A percentile compares a stretch with the other conserved stretches of the same genome.
Evolutionary conservation across 2,113 vertebrate genomes (phyloP).

Genomic region (Indicator indicator): DNA sequence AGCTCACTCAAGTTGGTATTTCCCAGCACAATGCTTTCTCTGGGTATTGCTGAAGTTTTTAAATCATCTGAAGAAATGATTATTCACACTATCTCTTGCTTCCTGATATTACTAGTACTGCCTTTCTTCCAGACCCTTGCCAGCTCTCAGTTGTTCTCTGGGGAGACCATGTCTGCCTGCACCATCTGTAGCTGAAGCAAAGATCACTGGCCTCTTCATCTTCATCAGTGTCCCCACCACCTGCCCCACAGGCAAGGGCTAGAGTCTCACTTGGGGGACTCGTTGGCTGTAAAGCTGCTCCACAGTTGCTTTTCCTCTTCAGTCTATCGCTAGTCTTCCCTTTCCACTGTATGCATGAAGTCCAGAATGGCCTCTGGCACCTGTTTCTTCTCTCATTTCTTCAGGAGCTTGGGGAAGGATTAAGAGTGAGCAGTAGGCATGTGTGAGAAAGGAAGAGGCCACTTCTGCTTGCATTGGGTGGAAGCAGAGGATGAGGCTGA

Average conservation of each 20-base stretch:
- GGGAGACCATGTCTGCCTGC: accelerated
- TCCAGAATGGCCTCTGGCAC: background rate
- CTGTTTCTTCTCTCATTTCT: background rate
- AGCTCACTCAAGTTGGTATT: background rate
- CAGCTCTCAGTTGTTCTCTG: background rate
- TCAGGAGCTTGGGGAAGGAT: background rate
- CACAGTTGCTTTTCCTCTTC: background rate
- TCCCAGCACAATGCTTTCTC: background rate
- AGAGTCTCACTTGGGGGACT: background rate
- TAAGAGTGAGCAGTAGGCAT: background rate
- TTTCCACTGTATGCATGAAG: background rate
- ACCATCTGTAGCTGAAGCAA: background rate
- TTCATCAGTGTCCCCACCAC: background rate
- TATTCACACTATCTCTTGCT: background rate
- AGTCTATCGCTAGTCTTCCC: background rate
- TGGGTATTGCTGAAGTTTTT: background rate
- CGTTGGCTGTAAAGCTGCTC: background rate
- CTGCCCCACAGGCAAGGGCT: background rate
- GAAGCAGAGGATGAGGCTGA: background rate
- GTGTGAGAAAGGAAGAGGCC: background rate
- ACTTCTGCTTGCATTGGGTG: accelerated
- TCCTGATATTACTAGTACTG: background rate
- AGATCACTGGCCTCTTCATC: background rate
- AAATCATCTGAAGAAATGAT: background rate
- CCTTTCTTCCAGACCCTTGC: background rate